Evolutionary conservation across 2,888 invertebrate genomes (phyloP).

Genomic region (Drosophila meridionalis): DNA sequence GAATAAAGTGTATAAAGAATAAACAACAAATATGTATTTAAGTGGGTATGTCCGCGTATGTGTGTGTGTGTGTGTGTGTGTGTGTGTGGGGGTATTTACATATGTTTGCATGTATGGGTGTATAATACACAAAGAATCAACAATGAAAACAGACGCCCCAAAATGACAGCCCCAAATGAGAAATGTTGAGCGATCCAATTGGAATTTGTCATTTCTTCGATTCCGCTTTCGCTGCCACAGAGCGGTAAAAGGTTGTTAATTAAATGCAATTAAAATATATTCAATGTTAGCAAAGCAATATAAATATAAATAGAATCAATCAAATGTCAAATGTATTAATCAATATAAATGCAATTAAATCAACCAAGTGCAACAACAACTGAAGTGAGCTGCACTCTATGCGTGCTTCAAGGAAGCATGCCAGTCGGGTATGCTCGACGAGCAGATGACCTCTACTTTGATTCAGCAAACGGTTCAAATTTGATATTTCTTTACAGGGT

Average conservation of each 20-base stretch:
- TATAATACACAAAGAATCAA: conserved; percentile 31
- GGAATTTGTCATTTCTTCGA: conserved; percentile 19
- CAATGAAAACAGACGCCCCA: conserved; percentile 24
- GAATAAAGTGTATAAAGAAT: conserved; percentile 43
- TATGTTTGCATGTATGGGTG: neutral
- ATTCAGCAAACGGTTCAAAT: neutral
- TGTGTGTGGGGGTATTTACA: neutral
- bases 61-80: neutral
- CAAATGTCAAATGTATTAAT: conserved; percentile 23
- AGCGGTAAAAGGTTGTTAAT: neutral
- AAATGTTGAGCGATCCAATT: conserved; percentile 26
- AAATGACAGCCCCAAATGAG: conserved; percentile 13
- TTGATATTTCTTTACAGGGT: no score
- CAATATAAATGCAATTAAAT: conserved; percentile 23
- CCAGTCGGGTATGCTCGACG: neutral
- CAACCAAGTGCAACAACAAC: neutral
- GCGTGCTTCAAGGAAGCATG: neutral
- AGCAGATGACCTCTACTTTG: neutral
- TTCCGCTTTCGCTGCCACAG: neutral
- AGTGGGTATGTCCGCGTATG: neutral
- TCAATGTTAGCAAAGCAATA: neutral
- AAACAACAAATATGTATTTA: conserved; percentile 25
- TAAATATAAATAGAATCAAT: conserved; percentile 19
- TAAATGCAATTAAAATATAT: conserved; percentile 29
- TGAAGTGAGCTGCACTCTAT: conserved; percentile 3